Percentiles rank a stretch among this genome's conserved stretches.
Evolutionary conservation across 1,140 invertebrate species (phyloP).

Genomic region (Drosophila repleta): DNA sequence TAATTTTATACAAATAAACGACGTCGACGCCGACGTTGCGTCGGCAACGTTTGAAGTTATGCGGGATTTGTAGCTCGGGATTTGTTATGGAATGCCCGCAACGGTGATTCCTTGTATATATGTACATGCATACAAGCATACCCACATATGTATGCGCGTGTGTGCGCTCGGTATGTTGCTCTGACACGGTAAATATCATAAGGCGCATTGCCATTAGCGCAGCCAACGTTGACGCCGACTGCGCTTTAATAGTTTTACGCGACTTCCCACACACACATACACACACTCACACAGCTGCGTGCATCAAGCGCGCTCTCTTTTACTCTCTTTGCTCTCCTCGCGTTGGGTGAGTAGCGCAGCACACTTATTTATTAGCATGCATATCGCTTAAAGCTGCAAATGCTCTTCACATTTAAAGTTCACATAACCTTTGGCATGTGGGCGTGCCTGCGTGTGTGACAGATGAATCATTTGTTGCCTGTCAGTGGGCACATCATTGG

Average conservation of each 20-base stretch:
- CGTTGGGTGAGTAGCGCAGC: slow-evolving; percentile 20
- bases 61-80: slow-evolving; percentile 45
- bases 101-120: slow-evolving; percentile 39
- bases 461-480: slow-evolving; percentile 59
- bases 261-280: background rate
- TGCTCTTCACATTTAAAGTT: slow-evolving; percentile 58
- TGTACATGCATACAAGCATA: background rate
- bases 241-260: slow-evolving; percentile 42
- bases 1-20: slow-evolving; percentile 78
- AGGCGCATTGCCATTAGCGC: slow-evolving; percentile 50
- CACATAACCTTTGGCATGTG: slow-evolving; percentile 60
- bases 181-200: slow-evolving; percentile 58
- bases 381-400: slow-evolving; percentile 53
- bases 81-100: slow-evolving; percentile 55
- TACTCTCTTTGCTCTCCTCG: background rate
- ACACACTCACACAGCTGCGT: background rate
- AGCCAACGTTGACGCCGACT: slow-evolving; percentile 38
- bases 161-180: slow-evolving; percentile 35
- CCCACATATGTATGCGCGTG: background rate
- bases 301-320: background rate
- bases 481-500: slow-evolving; percentile 64
- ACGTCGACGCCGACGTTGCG: slow-evolving; percentile 29
- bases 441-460: slow-evolving; percentile 14
- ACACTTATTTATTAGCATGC: slow-evolving; percentile 49
- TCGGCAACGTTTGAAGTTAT: slow-evolving; percentile 68